Conservation (phyloP, 2,797 vertebrate species). For the Periparus ater region DNA sequence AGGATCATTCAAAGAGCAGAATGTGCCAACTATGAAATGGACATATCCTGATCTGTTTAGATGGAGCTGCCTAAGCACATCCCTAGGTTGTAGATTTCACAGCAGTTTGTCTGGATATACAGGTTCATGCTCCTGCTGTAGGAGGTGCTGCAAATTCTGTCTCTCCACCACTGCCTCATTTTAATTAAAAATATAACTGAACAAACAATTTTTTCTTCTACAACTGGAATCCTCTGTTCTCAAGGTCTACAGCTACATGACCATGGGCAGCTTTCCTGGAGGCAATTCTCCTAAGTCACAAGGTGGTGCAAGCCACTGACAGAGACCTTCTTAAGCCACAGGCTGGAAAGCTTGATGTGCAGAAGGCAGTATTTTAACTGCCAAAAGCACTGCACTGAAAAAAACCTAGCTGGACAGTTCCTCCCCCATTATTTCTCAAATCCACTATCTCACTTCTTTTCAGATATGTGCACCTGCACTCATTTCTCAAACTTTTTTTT, state of each 20-base stretch:
- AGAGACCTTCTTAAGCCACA: background rate
- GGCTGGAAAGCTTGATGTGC: background rate
- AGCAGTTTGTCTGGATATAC: background rate
- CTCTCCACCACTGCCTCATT: background rate
- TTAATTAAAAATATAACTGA: background rate
- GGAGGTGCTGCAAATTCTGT: background rate
- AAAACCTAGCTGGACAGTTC: background rate
- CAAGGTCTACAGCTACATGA: background rate
- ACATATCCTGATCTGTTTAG: background rate
- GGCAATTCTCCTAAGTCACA: background rate
- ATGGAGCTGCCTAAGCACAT: background rate
- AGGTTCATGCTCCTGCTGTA: background rate
- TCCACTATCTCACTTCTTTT: background rate
- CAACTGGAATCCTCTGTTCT: background rate
- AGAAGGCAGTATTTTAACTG: background rate
- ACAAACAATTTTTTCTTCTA: background rate
- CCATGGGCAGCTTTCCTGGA: background rate
- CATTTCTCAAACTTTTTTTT: background rate
- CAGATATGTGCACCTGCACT: background rate
- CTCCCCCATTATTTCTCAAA: constrained; percentile 17
- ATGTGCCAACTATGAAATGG: rapidly evolving
- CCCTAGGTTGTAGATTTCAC: background rate
- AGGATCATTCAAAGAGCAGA: background rate
- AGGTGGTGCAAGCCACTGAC: background rate
- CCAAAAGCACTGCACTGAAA: background rate